Base-by-base conservation (phyloP, 2,888 invertebrate species). In the Endotricha flammealis region DNA sequence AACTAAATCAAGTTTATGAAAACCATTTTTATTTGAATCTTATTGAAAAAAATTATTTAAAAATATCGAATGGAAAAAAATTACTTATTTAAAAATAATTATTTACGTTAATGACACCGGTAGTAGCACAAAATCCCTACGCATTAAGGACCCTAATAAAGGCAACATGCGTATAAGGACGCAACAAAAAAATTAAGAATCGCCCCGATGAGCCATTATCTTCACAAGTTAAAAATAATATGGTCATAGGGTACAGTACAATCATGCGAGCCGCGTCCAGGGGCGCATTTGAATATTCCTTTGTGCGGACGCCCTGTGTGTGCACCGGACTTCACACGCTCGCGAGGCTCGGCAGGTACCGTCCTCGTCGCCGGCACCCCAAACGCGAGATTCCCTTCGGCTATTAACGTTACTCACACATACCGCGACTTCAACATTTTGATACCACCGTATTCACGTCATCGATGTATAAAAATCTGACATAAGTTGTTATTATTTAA, bases 151-250 rank as follows among this genome's bases (percentile, higher is more conserved):
- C 75, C 73, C 69, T 74, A 76, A 77, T 76, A 77, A 77, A 76
- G 81, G 77, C 73, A n/a, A n/a, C n/a, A n/a, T 58, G 54, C 44
- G 49, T 53, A 59, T 64, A 80, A 82, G 79, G 74, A 79, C 71
- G 70, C 73, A 60, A 77, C 73, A 80, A 82, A 83, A n/a, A 82
- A 83, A 82, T 80, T 83, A 79, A 78, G 79, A 85, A 82, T 86
- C 82, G 78, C 80, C 81, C 80, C 85, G 86, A 85, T 85, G 79
- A 73, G 76, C 81, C 68, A 85, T 86, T 86, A 86, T 86, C 86
- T 83, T 81, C 64, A 67, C 65, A 79, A 76, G 80, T 76, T 85
- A 83, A 79, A 86, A 86, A 86, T 85, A 85, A 85, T 85, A 82
- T 75, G 83, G 83, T 81, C 82, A 80, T 85, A 80, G 85, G 81